phyloP scores from a whole-genome alignment of 2,113 vertebrate species.

The Ammospiza nelsoni region DNA sequence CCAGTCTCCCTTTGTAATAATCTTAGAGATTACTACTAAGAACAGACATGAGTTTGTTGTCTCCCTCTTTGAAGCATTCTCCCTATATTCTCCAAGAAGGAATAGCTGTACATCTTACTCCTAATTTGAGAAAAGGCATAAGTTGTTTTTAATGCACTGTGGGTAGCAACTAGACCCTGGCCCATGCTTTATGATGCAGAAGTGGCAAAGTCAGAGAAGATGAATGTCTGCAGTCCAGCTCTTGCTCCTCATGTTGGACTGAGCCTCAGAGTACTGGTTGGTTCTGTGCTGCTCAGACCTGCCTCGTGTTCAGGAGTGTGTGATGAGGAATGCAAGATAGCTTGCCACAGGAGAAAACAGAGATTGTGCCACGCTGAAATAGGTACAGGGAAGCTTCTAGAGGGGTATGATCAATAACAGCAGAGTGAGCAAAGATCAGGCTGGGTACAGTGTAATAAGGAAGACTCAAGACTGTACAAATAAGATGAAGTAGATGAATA shows the following conservation, averaged over 20 bases:
- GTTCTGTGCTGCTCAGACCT: background rate
- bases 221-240: background rate
- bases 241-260: background rate
- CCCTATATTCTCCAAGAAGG: background rate
- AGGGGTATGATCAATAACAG: background rate
- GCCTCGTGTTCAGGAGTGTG: background rate
- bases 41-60: background rate
- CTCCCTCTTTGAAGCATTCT: background rate
- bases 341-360: background rate
- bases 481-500: background rate
- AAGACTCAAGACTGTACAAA: background rate
- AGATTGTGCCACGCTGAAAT: background rate
- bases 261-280: background rate
- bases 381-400: background rate
- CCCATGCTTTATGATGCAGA: background rate
- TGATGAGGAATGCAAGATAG: background rate
- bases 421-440: background rate
- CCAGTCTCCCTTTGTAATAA: background rate
- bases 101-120: background rate
- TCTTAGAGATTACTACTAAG: background rate
- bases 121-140: background rate
- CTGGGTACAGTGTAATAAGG: background rate
- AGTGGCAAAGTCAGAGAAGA: background rate
- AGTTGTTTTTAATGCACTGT: background rate
- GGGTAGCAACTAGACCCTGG: background rate